Conservation (phyloP, 2,888 invertebrate genomes). For the Aleiodes alternator region DNA sequence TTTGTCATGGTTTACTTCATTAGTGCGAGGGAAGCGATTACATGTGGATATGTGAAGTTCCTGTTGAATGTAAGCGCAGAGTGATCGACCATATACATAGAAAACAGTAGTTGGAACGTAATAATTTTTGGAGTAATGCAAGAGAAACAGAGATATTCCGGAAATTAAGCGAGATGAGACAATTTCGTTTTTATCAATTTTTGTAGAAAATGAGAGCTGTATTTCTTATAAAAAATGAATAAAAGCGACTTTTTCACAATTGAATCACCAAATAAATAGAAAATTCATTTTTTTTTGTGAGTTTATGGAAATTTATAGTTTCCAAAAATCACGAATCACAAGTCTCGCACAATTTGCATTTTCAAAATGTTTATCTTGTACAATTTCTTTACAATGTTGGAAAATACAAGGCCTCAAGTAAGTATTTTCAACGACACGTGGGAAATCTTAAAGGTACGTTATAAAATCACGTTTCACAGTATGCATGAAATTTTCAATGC, state of each 20-base stretch:
- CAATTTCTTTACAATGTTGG: not conserved
- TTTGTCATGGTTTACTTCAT: slow-evolving; percentile 51
- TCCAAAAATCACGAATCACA: too few species aligned
- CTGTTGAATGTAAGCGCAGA: slow-evolving; percentile 22
- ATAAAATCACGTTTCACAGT: slow-evolving; percentile 39
- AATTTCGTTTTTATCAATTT: too few species aligned
- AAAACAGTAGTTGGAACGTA: not conserved
- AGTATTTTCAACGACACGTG: slow-evolving; percentile 20
- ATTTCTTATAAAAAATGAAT: too few species aligned
- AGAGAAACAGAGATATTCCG: too few species aligned
- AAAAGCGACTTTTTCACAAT: too few species aligned
- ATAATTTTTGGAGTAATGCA: too few species aligned
- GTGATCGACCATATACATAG: slow-evolving; percentile 46
- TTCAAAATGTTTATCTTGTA: slow-evolving; percentile 4
- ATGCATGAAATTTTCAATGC: slow-evolving; percentile 45
- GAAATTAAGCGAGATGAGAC: too few species aligned
- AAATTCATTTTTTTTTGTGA: too few species aligned
- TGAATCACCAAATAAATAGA: too few species aligned
- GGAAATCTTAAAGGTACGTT: slow-evolving; percentile 31
- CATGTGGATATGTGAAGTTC: slow-evolving; percentile 47
- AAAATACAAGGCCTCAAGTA: not conserved
- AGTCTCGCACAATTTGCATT: not conserved
- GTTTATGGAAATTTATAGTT: too few species aligned
- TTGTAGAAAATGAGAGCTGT: too few species aligned
- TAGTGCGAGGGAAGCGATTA: slow-evolving; percentile 49